Base-by-base conservation (phyloP, 2,888 invertebrate genomes). In the Alloplasta piceator region DNA sequence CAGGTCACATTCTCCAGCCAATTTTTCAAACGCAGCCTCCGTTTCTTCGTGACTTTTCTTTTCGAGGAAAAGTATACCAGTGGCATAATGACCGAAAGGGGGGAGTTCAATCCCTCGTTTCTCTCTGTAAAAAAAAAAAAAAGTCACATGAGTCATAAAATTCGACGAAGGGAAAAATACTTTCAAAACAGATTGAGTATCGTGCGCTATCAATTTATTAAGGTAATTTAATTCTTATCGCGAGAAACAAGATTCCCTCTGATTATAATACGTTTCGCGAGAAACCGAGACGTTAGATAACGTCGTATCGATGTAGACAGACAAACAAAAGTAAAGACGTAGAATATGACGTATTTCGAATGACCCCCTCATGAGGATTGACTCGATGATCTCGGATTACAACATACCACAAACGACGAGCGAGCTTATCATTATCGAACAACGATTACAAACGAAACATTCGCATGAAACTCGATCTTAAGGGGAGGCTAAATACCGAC, bases 11-110 rank as follows among this genome's bases (percentile, higher is more conserved):
- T 96, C 96, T 86, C 95, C 94, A 74, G 98, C 98, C 88, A 99
- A 93, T 84, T 94, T 95, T 82, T 95, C 94, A 92, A 99, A 98
- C 87, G 96, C 95, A 85, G 94, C 94, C 93, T 98, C 98, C 73
- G 96, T 96, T 86, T 96, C 95, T 88, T 95, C 94, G 88, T 97
- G 96, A 88, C 96, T 96, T 66, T 95, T 93, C 91, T 96, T 96
- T 92, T 98, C 98, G 92, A 99, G 93, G 93, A 98, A 99, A 90
- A 99, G 95, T 84, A 99, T 98, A 80, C 99, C 99, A 16, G 99
- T 99, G 71, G 99, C 99, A 93, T 99, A 99, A 85, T 95, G 94
- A 4, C 98, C 99, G 87, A 95, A 95, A 16, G 95, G 94, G 6
- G 99, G 99, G 87, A 99, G 93, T 84, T 95, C 95, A 80, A 98